Evolutionary conservation across 2,888 invertebrate genomes (phyloP).

Genomic region (Folsomia candida): DNA sequence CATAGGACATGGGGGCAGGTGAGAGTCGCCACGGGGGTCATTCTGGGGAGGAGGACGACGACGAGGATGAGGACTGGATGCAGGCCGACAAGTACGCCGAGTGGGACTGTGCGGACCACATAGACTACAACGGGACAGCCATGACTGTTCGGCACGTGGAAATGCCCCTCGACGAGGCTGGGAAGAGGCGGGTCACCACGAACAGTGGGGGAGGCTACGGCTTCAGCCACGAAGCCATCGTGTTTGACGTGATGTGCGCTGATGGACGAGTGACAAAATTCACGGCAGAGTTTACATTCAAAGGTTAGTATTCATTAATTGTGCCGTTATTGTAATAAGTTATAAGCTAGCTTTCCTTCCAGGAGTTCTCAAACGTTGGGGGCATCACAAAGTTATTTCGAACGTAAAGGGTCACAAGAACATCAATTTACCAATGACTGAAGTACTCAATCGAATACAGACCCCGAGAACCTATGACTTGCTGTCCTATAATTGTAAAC

Average conservation of each 20-base stretch:
- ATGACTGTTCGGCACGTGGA: slow-evolving; percentile 30
- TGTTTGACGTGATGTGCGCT: slow-evolving; percentile 28
- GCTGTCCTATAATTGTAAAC: slow-evolving; percentile 32
- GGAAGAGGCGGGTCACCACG: slow-evolving; percentile 10
- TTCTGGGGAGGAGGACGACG: slow-evolving; percentile 29
- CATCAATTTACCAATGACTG: slow-evolving; percentile 23
- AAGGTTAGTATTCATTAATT: no score
- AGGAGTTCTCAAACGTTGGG: slow-evolving; percentile 34
- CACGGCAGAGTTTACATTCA: slow-evolving; percentile 29
- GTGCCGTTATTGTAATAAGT: no score
- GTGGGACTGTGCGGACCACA: slow-evolving; percentile 25
- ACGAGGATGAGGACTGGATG: slow-evolving; percentile 31
- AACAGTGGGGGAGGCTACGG: not conserved
- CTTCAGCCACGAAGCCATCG: slow-evolving; percentile 32
- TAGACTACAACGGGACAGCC: slow-evolving; percentile 30
- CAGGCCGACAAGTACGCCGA: slow-evolving; percentile 30
- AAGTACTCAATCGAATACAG: slow-evolving; percentile 26
- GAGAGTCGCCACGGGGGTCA: slow-evolving; percentile 20
- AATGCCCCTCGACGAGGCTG: slow-evolving; percentile 32
- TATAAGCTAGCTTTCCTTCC: no score
- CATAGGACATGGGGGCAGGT: slow-evolving; percentile 5
- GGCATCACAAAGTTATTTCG: slow-evolving; percentile 29
- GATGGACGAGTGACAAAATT: slow-evolving; percentile 28
- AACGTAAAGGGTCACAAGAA: slow-evolving; percentile 28
- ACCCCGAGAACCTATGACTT: slow-evolving; percentile 25